Base-by-base conservation (phyloP, 2,888 invertebrate species). In the Napeogenes inachia region DNA sequence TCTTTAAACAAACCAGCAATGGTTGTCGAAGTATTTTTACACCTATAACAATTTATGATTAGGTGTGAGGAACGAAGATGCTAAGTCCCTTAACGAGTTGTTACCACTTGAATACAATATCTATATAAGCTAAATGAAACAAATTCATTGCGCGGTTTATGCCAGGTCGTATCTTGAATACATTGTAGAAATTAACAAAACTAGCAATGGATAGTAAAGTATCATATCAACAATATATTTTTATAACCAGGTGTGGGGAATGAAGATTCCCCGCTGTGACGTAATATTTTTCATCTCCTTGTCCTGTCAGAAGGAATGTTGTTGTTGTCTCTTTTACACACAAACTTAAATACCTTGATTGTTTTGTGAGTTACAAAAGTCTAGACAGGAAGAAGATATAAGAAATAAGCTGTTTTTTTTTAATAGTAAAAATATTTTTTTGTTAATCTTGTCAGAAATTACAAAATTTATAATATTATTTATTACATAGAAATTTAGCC, bases 231-330 rank as follows among this genome's bases (percentile, higher is more conserved):
- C 46, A 1, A 12, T 4, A 46, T 12, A 13, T 21, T 45, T 57
- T 53, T 60, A 33, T 30, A 60, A 60, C 56, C 60, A 55, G 13
- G 21, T 56, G 30, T 38, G 73, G 75, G 69, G 76, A 72, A 73
- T 78, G 83, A 81, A 81, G 87, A 80, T 80, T 70, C 78, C 89
- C 89, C 78, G 89, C 89, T 88, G 89, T 87, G 89, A 87, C 87
- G 88, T 85, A 85, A 86, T 85, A 86, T 84, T 83, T 87, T 82
- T 86, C 78, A 84, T 82, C 85, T 89, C 87, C 83, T 81, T 80
- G 50, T 77, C 87, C 87, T 79, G 80, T 85, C 83, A 79, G 81
- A 80, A 82, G 81, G 84, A 82, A 81, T 81, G 81, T 59, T 81
- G 79, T 81, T 82, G 78, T 78, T 73, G 79, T 89, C 87, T 80